Percentiles rank a stretch among this genome's conserved stretches.
Evolutionary conservation across 2,888 invertebrate species (phyloP).

Genomic region (Orchesellides sinensis): DNA sequence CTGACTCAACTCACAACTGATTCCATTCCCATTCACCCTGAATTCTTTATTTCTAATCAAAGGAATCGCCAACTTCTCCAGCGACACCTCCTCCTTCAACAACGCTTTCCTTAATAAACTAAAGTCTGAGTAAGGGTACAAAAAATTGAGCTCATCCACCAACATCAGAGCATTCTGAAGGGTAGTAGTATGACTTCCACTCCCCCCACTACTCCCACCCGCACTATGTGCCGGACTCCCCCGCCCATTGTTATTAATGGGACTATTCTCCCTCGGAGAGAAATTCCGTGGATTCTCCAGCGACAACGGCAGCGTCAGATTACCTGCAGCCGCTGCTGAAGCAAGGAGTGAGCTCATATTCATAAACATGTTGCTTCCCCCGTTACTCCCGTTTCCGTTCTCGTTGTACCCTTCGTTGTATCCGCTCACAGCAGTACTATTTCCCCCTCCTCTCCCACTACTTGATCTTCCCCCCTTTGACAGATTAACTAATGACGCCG

Average conservation of each 20-base stretch:
- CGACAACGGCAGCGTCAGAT: constrained; percentile 43
- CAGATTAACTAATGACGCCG: constrained; percentile 35
- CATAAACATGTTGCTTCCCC: constrained; percentile 44
- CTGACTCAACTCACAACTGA: constrained; percentile 32
- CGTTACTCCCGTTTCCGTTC: constrained; percentile 15
- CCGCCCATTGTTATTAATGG: constrained; percentile 36
- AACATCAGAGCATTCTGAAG: constrained; percentile 64
- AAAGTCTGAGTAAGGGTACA: constrained; percentile 73
- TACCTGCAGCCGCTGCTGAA: constrained; percentile 43
- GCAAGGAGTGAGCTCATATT: constrained; percentile 44
- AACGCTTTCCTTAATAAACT: constrained; percentile 70
- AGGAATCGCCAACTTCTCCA: constrained; percentile 70
- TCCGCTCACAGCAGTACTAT: too few species aligned
- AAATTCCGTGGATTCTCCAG: constrained; percentile 50
- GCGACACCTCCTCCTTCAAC: constrained; percentile 71
- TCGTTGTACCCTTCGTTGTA: constrained; percentile 37
- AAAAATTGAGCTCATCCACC: constrained; percentile 71
- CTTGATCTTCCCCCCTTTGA: too few species aligned
- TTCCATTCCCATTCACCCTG: constrained; percentile 36
- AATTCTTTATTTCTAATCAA: constrained; percentile 39
- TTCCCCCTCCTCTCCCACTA: too few species aligned
- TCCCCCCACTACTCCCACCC: constrained; percentile 50
- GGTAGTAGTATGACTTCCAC: constrained; percentile 13
- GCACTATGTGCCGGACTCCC: constrained; percentile 40
- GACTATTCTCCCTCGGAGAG: constrained; percentile 50